phyloP scores from a whole-genome alignment of 1,140 invertebrate genomes.

The Drosophila bocki region DNA sequence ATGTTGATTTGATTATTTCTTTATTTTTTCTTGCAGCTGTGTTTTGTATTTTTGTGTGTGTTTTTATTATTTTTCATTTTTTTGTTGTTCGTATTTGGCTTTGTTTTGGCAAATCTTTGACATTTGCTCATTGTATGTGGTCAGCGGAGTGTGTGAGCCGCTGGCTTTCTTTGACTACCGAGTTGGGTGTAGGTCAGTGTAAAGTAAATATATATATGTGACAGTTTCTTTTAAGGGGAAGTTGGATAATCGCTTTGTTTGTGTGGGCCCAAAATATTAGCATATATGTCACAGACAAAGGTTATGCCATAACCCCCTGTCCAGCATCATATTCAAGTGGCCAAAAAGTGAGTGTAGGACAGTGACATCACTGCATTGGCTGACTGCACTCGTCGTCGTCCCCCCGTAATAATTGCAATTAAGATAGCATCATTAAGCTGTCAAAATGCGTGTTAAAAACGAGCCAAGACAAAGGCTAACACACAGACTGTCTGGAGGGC shows the following conservation, averaged over 20 bases:
- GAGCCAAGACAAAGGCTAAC: constrained; percentile 22
- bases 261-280: constrained; percentile 55
- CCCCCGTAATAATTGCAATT: constrained; percentile 64
- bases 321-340: background rate
- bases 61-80: constrained; percentile 24
- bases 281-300: constrained; percentile 44
- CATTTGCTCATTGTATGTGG: constrained; percentile 70
- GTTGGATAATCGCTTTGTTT: constrained; percentile 61
- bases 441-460: constrained; percentile 64
- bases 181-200: constrained; percentile 61
- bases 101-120: constrained; percentile 71
- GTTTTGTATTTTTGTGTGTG: constrained; percentile 4
- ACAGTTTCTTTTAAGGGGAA: constrained; percentile 50
- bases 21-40: constrained; percentile 34
- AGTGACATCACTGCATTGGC: constrained; percentile 39
- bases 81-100: constrained; percentile 39
- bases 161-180: constrained; percentile 25
- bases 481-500: constrained; percentile 31
- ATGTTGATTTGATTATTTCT: constrained; percentile 55
- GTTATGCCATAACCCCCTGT: constrained; percentile 35
- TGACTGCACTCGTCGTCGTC: constrained; percentile 15
- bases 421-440: constrained; percentile 53
- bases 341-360: constrained; percentile 22
- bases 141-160: constrained; percentile 39
- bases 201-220: constrained; percentile 36